Base-by-base conservation (phyloP, 1,140 invertebrate genomes). In the Trachelipus rathkii region DNA sequence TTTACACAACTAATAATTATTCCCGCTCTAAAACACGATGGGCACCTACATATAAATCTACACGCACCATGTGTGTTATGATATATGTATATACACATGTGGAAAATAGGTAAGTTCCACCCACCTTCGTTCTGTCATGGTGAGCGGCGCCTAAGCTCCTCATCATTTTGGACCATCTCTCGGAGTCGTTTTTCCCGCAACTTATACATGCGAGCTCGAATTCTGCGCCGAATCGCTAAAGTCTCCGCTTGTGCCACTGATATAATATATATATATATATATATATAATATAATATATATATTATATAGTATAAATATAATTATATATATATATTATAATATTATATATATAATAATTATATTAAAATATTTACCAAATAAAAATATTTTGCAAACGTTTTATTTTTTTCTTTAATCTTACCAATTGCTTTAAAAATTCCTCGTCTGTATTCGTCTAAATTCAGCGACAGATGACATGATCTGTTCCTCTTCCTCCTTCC, bases 171-270 rank as follows among this genome's bases (percentile, higher is more conserved):
- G 72, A 77, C 75, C 76, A 73, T 82, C 83, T 91, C 89, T 81
- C 89, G 89, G 74, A 93, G 86, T 45, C 91, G 86, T 82, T 90
- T 88, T 84, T 95, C 92, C 46, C 92, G 88, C 81, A 95, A 86
- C 79, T 91, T 90, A 83, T 92, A 93, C 89, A 93, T 92, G 83
- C 93, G 89, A 21, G 91, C 88, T 67, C 93, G 88, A 82, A 95
- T 95, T 84, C 93, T 92, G 84, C 93, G 93, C 84, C 93, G 92
- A n/a, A 72, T 90, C 89, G 44, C 91, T 90, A 84, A 93, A 93
- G 84, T 95, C 92, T 82, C 91, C 15, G 93, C 91, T 83, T 92
- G 89, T 85, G 91, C 91, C 93, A 93, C 93, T 95, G 87, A 74
- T 85, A 87, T 77, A 67, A 60, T 77, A 77, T 33, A 33, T 33